A percentile compares a stretch with the other conserved stretches of the same genome.
Conservation (phyloP, 2,113 vertebrate genomes). For the Apodemus speciosus region DNA sequence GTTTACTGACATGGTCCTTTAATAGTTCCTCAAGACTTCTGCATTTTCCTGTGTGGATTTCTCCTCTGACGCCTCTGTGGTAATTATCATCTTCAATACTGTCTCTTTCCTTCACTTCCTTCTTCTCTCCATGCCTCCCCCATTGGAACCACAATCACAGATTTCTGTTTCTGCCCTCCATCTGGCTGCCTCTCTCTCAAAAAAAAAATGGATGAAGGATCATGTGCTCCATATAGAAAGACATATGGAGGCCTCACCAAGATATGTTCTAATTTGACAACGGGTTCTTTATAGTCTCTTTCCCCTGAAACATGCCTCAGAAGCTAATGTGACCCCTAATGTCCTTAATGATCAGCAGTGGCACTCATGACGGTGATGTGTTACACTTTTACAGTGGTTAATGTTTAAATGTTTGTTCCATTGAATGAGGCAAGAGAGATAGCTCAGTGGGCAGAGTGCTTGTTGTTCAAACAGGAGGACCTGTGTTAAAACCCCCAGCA, state of each 20-base stretch:
- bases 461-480: background rate
- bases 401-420: background rate
- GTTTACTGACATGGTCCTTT: background rate
- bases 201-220: conserved; percentile 13
- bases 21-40: background rate
- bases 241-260: background rate
- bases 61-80: background rate
- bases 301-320: background rate
- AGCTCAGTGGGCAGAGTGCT: background rate
- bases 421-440: too few species aligned
- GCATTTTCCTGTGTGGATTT: background rate
- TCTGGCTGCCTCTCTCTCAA: background rate
- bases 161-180: conserved; percentile 33
- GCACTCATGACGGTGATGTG: background rate
- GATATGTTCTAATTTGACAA: conserved; percentile 23
- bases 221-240: background rate
- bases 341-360: background rate
- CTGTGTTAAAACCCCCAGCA: background rate
- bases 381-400: background rate
- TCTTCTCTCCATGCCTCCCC: background rate
- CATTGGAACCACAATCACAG: background rate
- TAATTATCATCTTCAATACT: background rate
- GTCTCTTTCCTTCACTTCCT: background rate
- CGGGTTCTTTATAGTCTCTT: background rate
- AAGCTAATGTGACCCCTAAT: background rate